Evolutionary conservation across 2,888 invertebrate genomes (phyloP).

Genomic region (Drosophila melanocephala): DNA sequence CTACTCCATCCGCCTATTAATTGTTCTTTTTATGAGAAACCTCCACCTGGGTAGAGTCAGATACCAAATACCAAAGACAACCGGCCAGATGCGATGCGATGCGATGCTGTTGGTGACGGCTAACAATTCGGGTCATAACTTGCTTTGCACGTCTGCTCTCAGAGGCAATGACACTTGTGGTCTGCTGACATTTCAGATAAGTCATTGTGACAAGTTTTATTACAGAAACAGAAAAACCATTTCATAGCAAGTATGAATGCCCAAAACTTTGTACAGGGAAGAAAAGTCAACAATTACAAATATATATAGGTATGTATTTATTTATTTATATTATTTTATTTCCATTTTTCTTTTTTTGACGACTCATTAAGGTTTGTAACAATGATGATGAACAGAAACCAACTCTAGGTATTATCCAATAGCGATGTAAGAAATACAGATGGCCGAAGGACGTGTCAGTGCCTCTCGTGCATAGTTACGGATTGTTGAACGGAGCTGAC

Average conservation of each 20-base stretch:
- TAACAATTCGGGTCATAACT: slow-evolving; percentile 74
- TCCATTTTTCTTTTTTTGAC: slow-evolving; percentile 19
- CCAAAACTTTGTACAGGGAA: slow-evolving; percentile 38
- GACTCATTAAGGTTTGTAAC: slow-evolving; percentile 34
- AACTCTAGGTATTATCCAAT: slow-evolving; percentile 41
- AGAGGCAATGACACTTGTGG: slow-evolving; percentile 74
- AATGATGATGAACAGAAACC: slow-evolving; percentile 28
- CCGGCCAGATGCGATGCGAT: slow-evolving; percentile 9
- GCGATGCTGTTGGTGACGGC: slow-evolving; percentile 34
- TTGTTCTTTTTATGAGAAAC: slow-evolving; percentile 67
- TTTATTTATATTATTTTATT: neutral
- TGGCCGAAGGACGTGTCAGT: slow-evolving; percentile 54
- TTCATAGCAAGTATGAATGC: slow-evolving; percentile 28
- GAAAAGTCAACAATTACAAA: slow-evolving; percentile 20
- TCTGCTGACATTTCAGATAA: slow-evolving; percentile 73
- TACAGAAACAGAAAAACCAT: slow-evolving; percentile 26
- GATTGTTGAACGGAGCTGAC: slow-evolving; percentile 16
- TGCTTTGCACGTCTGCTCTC: slow-evolving; percentile 59
- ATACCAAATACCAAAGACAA: slow-evolving; percentile 20
- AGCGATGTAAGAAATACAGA: slow-evolving; percentile 33
- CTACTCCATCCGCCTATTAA: slow-evolving; percentile 52
- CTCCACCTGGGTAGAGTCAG: slow-evolving; percentile 40
- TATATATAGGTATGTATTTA: neutral
- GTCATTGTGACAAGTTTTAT: slow-evolving; percentile 69
- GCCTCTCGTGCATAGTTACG: slow-evolving; percentile 11